Base-by-base conservation (phyloP, 2,797 vertebrate species). In the Tapirus indicus region DNA sequence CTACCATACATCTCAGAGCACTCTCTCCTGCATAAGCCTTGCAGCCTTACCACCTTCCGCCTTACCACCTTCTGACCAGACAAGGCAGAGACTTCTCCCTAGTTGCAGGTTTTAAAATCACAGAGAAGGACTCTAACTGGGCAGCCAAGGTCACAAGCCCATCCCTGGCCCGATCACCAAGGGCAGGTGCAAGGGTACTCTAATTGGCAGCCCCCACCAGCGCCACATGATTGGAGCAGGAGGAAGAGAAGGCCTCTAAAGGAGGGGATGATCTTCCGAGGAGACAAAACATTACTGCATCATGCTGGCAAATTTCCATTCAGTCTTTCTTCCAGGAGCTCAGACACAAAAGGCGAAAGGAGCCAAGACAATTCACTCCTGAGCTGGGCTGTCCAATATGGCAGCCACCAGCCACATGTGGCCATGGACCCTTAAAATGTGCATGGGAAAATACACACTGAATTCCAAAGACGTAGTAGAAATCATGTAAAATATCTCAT, bases 231-330 rank as follows among this genome's bases (percentile, higher is more conserved):
- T 47, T 56, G 10, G 1, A 74, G 47, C 2, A 13, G 32, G 38
- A 47, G 20, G 29, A 62, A 52, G 17, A 66, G 44, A 94, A 38
- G 25, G 0, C 0, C 9, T 16, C 21, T 5, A 0, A 5, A 21
- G 5, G 13, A 7, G 6, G 13, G 21, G 23, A 14, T 4, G n/a
- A 32, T 16, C 58, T 49, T 54, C 35, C 2, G 32, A 12, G 25
- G 17, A 47, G 12, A 69, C 32, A 23, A 52, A 95, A 17, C 7
- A 23, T 10, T 0, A 3, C 49, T 13, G 4, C 0, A 10, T 1
- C 2, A 2, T 0, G 0, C 4, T 21, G 4, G 54, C 0, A 1
- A 17, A 3, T 44, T 56, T 32, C 25, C 1, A 1, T 5, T 10
- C 6, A 16, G 29, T 10, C 23, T 66, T 29, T n/a, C 54, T 68